phyloP scores from a whole-genome alignment of 2,888 invertebrate species.

The Coenonympha glycerion region DNA sequence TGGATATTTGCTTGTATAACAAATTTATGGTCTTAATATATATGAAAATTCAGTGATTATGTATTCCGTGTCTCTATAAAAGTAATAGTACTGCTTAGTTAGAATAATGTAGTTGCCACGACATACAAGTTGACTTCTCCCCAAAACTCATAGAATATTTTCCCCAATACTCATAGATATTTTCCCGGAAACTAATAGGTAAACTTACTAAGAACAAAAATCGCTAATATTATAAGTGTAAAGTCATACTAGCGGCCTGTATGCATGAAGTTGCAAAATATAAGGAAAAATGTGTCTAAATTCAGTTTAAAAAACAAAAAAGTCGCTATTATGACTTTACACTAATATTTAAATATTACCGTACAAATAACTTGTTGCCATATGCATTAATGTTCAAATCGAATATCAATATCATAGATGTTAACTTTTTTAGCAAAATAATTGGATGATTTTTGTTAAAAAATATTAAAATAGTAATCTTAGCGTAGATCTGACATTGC shows the following conservation, averaged over 20 bases:
- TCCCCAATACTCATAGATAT: neutral
- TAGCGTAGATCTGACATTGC: slow-evolving; percentile 21
- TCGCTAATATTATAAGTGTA: neutral
- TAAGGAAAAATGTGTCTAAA: too few species aligned
- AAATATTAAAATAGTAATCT: neutral
- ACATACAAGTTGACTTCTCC: neutral
- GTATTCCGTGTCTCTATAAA: slow-evolving; percentile 14
- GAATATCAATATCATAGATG: neutral
- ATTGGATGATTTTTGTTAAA: neutral
- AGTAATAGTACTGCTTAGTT: slow-evolving; percentile 19
- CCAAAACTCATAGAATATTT: slow-evolving; percentile 1
- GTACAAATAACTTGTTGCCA: slow-evolving; percentile 17
- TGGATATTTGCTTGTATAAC: slow-evolving; percentile 14
- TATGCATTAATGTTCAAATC: slow-evolving; percentile 6
- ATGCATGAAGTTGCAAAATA: too few species aligned
- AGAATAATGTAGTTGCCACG: slow-evolving; percentile 18
- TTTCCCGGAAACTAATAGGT: neutral
- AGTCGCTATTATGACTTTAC: neutral
- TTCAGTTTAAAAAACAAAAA: too few species aligned
- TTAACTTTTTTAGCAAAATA: neutral
- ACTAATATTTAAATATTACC: neutral
- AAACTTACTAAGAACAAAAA: neutral
- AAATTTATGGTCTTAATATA: neutral
- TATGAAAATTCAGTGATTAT: slow-evolving; percentile 8
- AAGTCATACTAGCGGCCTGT: neutral